Evolutionary conservation across 2,888 invertebrate species (phyloP), one percentile per base, ranked within the genome.

Genomic region (Amphipyra tragopoginis): DNA sequence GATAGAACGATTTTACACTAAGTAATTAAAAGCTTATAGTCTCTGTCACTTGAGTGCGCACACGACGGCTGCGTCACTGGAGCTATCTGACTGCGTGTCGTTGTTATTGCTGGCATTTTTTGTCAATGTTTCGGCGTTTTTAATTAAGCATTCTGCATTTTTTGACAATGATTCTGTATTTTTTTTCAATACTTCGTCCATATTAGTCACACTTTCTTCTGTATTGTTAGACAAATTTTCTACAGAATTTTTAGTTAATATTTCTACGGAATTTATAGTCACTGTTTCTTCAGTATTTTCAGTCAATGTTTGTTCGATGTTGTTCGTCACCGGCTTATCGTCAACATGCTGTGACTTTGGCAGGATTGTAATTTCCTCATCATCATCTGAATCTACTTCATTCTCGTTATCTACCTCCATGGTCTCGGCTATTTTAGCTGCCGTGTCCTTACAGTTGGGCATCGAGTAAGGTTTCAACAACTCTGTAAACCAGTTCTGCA

Each of bases 401-500:
- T 69, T 69, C 9, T 51, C 43, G 45, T 69, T 59, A 14, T 76
- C 78, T 8, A 62, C 42, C 3, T 60, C 62, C 6, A 75, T 57
- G 6, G 76, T 71, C 47, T 82, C 75, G 0, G 77, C 80, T 47
- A 77, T 73, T 56, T 77, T 77, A 9, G 70, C 60, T 0, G 75
- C 76, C 5, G 79, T 67, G 61, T 79, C 77, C 7, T 71, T 77
- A 26, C 70, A 69, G 15, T 66, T 58, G 4, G 81, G 65, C 65
- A 62, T 64, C n/a, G 80, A 72, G 61, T 81, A 65, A 5, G 84
- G 82, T 45, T 66, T 79, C 43, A 89, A 39, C 29, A 90, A 67
- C 4, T 72, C 71, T 1, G 67, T 56, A 34, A 87, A 79, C 92
- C 91, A 92, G 34, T 61, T 69, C 33, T 86, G 85, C 67, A 87